These are phyloP conservation scores for Saxidomus purpurata DNA, from an alignment of 1,140 invertebrate genomes.

Conservation along the genomic window DNA sequence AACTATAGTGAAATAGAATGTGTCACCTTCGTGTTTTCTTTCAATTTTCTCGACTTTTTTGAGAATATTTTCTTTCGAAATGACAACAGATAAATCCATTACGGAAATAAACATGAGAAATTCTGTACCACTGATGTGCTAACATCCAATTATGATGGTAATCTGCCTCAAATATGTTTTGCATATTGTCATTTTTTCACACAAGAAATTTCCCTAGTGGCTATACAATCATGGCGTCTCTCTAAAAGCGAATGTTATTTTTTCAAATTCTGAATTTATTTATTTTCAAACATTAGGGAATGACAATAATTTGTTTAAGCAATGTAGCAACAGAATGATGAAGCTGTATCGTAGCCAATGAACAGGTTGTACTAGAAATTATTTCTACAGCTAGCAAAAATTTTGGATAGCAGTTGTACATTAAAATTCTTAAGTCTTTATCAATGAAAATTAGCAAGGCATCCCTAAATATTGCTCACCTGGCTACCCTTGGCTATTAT, in stretches of 20 bases:
- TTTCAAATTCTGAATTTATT: too few species aligned
- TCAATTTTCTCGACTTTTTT: background rate
- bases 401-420: too few species aligned
- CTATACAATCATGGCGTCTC: background rate
- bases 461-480: too few species aligned
- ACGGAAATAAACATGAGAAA: constrained; percentile 10
- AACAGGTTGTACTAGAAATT: too few species aligned
- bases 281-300: too few species aligned
- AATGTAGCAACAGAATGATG: too few species aligned
- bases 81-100: constrained; percentile 27
- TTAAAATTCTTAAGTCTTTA: too few species aligned
- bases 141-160: constrained; percentile 35
- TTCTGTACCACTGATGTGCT: background rate
- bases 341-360: too few species aligned
- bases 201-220: background rate
- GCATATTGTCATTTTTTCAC: constrained; percentile 5
- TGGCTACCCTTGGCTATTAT: too few species aligned
- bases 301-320: too few species aligned
- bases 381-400: too few species aligned
- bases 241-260: background rate
- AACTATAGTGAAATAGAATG: background rate
- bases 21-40: constrained; percentile 24
- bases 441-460: too few species aligned
- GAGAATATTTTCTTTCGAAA: constrained; percentile 22
- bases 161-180: constrained; percentile 1